These are phyloP conservation scores for Ichneumoninae sp. DNA, from an alignment of 2,888 invertebrate species.

Conservation along the genomic window DNA sequence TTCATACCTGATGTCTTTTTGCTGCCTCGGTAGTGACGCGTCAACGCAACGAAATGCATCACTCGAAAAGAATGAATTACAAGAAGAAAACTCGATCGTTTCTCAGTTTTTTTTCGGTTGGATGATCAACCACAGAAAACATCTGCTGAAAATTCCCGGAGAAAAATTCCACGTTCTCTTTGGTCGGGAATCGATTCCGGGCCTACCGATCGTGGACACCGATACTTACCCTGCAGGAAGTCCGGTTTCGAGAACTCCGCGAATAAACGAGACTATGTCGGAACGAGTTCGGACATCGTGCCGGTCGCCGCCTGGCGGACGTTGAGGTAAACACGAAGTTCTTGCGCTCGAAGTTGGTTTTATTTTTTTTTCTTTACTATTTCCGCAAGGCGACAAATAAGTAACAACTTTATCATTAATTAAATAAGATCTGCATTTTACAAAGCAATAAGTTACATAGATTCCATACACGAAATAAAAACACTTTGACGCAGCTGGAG, in stretches of 20 bases:
- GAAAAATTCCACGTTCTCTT: no score
- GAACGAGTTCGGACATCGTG: neutral
- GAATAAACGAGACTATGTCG: neutral
- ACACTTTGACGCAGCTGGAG: conserved; percentile 44
- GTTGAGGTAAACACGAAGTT: neutral
- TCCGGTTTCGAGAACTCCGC: neutral
- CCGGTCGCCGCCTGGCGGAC: neutral
- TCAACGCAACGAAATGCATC: no score
- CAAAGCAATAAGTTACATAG: conserved; percentile 84
- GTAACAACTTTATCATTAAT: conserved; percentile 74
- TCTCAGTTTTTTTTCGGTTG: no score
- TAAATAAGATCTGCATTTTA: conserved; percentile 84
- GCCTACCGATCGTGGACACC: neutral
- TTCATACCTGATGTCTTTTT: no score
- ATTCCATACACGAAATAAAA: conserved; percentile 75
- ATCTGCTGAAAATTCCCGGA: no score
- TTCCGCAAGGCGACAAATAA: neutral
- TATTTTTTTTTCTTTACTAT: conserved; percentile 13
- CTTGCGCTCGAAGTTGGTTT: neutral
- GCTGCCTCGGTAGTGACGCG: no score
- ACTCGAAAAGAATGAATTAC: no score
- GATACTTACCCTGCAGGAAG: conserved; percentile 3
- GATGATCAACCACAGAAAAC: no score
- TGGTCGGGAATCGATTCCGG: no score
- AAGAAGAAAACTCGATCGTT: no score